Base-by-base conservation (phyloP, 1,140 invertebrate species). In the Drosophila pseudoananassae region DNA sequence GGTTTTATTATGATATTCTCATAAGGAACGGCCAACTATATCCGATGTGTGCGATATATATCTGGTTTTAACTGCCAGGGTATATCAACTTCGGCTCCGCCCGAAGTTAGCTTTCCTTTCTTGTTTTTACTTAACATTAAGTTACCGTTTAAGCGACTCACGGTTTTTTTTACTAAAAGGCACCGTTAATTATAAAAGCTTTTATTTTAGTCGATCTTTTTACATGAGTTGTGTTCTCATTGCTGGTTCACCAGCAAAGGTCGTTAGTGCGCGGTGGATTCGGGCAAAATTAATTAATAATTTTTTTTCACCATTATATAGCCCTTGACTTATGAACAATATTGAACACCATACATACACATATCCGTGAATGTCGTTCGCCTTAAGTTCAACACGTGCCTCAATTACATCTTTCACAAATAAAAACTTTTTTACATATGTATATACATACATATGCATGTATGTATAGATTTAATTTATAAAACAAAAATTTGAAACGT, bases 281-380 rank as follows among this genome's bases (percentile, higher is more conserved):
- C 33, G 29, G 23, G 49, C 46, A 54, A 7, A 36, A 68, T 68
- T 17, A 68, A 69, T 69, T 53, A 10, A 9, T 36, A 27, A 31
- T 54, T 36, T 61, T 60, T 46, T 38, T 38, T 47, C n/a, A 52
- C 17, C 15, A 38, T 36, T 25, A 27, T 10, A 15, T 17, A 27
- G 36, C 31, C 46, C 17, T 52, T 15, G 40, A 29, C 15, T 14
- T 33, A 5, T 29, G 27, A 1, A 29, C 27, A 29, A 29, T 33
- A 10, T 33, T 9, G 0, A 33, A 33, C 3, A 3, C 1, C 31
- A 33, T 33, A 9, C 31, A 33, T 33, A 9, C 3, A 9, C 2
- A 3, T 20, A 20, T 9, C 31, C 31, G 9, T 33, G 31, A 33
- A 33, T 33, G 31, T 33, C 31, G 31, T 10, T 33, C 9, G 6